Evolutionary conservation across 2,113 vertebrate genomes (phyloP).

Genomic region (Camelus bactrianus): DNA sequence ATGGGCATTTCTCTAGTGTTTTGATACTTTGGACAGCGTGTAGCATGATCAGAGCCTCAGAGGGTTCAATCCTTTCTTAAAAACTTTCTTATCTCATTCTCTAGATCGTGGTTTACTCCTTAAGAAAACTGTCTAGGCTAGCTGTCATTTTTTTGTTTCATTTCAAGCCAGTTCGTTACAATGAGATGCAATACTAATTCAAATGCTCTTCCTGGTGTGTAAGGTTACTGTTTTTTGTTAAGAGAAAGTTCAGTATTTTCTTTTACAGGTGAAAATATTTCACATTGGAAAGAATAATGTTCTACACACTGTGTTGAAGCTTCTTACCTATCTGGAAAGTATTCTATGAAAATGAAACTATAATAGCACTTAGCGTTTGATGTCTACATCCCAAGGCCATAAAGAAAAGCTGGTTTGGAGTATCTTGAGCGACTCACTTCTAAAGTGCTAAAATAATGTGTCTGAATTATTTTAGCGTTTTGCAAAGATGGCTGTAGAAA

Average conservation of each 20-base stretch:
- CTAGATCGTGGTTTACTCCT: not conserved
- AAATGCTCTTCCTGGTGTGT: not conserved
- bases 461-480: slow-evolving; percentile 91
- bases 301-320: not conserved
- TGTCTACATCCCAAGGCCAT: not conserved
- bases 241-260: not conserved
- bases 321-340: slow-evolving; percentile 19
- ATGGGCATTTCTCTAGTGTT: not conserved
- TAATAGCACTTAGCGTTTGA: not conserved
- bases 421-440: not conserved
- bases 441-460: slow-evolving; percentile 30
- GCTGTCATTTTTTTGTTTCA: not conserved
- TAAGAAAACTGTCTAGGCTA: not conserved
- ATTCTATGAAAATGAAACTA: not conserved
- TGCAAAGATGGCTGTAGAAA: slow-evolving; percentile 97
- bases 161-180: slow-evolving; percentile 26
- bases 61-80: not conserved
- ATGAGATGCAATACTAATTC: not conserved
- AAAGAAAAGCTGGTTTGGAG: not conserved
- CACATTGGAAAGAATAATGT: not conserved
- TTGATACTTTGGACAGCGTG: not conserved
- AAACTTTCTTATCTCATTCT: not conserved
- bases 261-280: not conserved
- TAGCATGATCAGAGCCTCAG: not conserved
- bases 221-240: not conserved